phyloP scores from a whole-genome alignment of 1,140 invertebrate species.

The Protaetia brevitarsis region DNA sequence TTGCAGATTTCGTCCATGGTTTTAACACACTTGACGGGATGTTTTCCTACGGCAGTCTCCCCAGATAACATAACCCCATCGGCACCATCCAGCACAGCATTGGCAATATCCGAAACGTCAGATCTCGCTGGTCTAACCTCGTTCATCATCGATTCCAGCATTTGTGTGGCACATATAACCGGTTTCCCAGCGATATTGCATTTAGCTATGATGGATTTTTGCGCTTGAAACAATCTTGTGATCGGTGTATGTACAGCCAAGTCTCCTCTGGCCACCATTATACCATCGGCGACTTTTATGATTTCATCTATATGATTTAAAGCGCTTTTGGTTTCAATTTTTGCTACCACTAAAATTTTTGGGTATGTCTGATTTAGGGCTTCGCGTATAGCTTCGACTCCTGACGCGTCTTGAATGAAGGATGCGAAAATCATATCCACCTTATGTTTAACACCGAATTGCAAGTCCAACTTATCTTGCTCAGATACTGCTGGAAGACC shows the following conservation, averaged over 20 bases:
- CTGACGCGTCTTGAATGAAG: background rate
- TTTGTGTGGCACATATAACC: constrained; percentile 42
- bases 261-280: constrained; percentile 75
- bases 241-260: constrained; percentile 74
- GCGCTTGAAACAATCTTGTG: constrained; percentile 82
- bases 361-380: constrained; percentile 56
- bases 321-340: constrained; percentile 74
- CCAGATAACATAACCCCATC: constrained; percentile 73
- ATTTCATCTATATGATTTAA: constrained; percentile 73
- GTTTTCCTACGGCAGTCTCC: constrained; percentile 71
- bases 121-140: constrained; percentile 63
- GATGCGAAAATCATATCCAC: constrained; percentile 49
- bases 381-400: background rate
- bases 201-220: constrained; percentile 78
- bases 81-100: constrained; percentile 70
- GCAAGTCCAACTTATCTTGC: constrained; percentile 71
- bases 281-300: constrained; percentile 63
- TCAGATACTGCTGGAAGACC: constrained; percentile 78
- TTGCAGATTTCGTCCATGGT: constrained; percentile 68
- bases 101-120: constrained; percentile 69
- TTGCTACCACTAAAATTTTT: constrained; percentile 70
- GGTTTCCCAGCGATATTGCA: constrained; percentile 57
- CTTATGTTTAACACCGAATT: constrained; percentile 69
- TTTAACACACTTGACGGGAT: constrained; percentile 62
- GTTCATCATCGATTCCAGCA: constrained; percentile 27